These are phyloP conservation scores for Drosophila melanocephala DNA, from an alignment of 2,888 invertebrate species.

Conservation along the genomic window DNA sequence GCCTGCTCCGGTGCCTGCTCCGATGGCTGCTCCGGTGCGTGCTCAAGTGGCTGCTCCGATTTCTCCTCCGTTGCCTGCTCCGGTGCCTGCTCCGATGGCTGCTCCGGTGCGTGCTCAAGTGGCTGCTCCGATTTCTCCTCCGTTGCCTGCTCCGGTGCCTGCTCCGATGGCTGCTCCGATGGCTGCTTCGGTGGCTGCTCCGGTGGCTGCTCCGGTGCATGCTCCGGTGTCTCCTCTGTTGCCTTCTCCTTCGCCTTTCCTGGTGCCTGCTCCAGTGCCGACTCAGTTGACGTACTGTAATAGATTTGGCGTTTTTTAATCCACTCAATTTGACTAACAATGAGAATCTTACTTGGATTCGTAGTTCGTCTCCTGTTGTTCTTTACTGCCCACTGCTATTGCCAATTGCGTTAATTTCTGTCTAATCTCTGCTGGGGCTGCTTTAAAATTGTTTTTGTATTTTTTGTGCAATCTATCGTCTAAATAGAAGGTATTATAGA, in stretches of 20 bases:
- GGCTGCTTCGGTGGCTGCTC: too few species aligned
- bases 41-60: neutral
- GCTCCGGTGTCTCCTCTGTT: neutral
- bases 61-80: neutral
- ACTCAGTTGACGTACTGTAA: neutral
- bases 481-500: slow-evolving; percentile 36
- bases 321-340: neutral
- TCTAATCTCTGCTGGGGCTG: slow-evolving; percentile 25
- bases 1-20: neutral
- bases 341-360: neutral
- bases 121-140: neutral
- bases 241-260: neutral
- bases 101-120: neutral
- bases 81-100: neutral
- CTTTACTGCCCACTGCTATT: neutral
- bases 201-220: neutral
- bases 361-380: neutral
- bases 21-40: too few species aligned
- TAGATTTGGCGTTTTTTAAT: neutral
- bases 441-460: slow-evolving; percentile 32
- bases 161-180: neutral
- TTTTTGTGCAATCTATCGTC: slow-evolving; percentile 5
- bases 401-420: slow-evolving; percentile 21
- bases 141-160: neutral
- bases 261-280: neutral